Evolutionary conservation across 2,113 vertebrate genomes (phyloP), one percentile per base, ranked within the genome.

Genomic region (Sus scrofa): DNA sequence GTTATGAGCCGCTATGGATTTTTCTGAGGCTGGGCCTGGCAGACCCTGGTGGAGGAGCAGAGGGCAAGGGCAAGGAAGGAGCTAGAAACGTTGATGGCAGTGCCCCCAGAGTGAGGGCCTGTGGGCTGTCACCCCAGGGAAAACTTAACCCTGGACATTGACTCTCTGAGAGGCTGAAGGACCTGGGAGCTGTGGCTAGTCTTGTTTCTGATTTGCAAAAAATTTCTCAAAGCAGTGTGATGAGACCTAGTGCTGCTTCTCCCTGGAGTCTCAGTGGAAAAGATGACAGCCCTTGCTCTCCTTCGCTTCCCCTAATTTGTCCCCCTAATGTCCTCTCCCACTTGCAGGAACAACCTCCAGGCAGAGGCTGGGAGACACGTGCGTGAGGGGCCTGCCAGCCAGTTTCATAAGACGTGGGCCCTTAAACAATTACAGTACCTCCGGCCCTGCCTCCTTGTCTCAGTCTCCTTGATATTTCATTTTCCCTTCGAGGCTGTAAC

Each of bases 1-100:
- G 78, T 86, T 50, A 6, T 7, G 78, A 96, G 89, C 37, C 30
- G 56, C 78, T 77, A 32, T 37, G 54, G 71, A 50, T 81, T 58
- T 75, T 92, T 94, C 67, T 75, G 58, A 90, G 58, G 89, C 75
- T 24, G 24, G 75, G 63, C 37, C 52, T 65, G 74, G 73, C 87
- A 63, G 62, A 56, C 37, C 12, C 67, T 1, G 16, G 16, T 54
- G 44, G 54, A 56, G 52, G 52, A 26, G 62, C 2, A 30, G 54
- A 60, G 37, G 68, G 13, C 5, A 1, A 54, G 6, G 8, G 30
- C 30, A 63, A 67, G 77, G 52, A 14, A 91, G 34, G 50, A 71
- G 65, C 89, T 30, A 54, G 70, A 79, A 56, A 20, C 19, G 5
- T 10, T 63, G 3, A 54, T 34, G 13, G 58, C 62, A 15, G 4